Evolutionary conservation across 1,140 invertebrate species (phyloP), one percentile per base, ranked within the genome.

Genomic region (Ceratina calcarata): DNA sequence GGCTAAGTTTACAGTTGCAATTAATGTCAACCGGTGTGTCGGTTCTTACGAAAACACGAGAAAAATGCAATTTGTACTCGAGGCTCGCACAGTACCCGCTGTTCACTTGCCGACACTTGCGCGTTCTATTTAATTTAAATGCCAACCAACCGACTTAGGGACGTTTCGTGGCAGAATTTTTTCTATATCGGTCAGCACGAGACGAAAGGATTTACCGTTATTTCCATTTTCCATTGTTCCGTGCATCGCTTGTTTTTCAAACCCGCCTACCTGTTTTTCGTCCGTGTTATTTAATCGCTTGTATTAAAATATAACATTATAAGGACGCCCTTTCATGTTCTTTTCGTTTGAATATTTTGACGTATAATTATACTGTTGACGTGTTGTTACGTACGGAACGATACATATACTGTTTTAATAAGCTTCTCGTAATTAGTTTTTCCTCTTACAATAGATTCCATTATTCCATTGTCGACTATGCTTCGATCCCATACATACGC

Each of bases 21-120:
- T 78, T 78, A 78, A 78, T 65, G 69, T 72, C 76, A 45, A 64
- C 49, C 58, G 68, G 27, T n/a, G n/a, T 51, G 58, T 27, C 68
- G 27, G 20, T 18, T 13, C 8, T 18, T 18, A 7, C 15, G 76
- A 62, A 62, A 57, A 15, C 60, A 65, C 60, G 32, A 27, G 60
- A 55, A 78, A 78, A 72, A 62, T 78, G 69, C 51, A 72, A 24
- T 64, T 72, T 53, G 24, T 69, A 49, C 70, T 22, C 51, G 75
- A 77, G 49, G 24, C 32, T 68, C 37, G 32, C 53, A 49, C 18
- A 15, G 15, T 4, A 51, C 0, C 61, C 24, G 57, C 22, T 53
- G 18, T 57, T 77, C 20, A 32, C 32, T 18, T 37, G 58, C 20
- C 37, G 13, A 45, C 18, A 22, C 15, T n/a, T n/a, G 15, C 45